These are phyloP conservation scores for Bombus sibiricus DNA, from an alignment of 1,140 invertebrate species.

Conservation along the genomic window DNA sequence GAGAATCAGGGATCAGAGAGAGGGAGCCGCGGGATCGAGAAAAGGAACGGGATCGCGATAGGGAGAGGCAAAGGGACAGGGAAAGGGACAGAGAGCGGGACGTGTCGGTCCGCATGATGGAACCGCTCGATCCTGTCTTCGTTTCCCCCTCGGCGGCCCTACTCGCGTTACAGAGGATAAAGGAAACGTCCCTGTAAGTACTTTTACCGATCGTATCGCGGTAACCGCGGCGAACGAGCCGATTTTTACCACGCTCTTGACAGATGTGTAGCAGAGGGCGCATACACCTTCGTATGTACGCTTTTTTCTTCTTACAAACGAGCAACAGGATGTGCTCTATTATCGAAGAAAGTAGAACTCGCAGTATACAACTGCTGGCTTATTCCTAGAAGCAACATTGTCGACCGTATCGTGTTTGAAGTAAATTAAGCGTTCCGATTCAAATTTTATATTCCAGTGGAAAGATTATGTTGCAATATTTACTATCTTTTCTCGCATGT, in stretches of 20 bases:
- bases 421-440: too few relatives aligned
- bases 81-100: slow-evolving; percentile 76
- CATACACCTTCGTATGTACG: neutral
- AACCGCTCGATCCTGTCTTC: slow-evolving; percentile 79
- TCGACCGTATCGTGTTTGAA: neutral
- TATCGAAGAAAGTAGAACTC: neutral
- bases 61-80: slow-evolving; percentile 73
- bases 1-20: slow-evolving; percentile 67
- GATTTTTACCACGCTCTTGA: slow-evolving; percentile 18
- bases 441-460: neutral
- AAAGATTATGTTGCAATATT: too few relatives aligned
- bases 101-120: slow-evolving; percentile 77
- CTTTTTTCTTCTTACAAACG: neutral
- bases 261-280: neutral
- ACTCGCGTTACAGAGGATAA: slow-evolving; percentile 83
- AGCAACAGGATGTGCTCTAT: neutral
- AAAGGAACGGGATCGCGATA: slow-evolving; percentile 72
- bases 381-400: neutral
- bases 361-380: neutral
- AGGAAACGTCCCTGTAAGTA: slow-evolving; percentile 84
- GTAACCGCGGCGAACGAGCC: neutral
- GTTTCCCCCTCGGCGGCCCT: slow-evolving; percentile 82
- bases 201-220: slow-evolving; percentile 37
- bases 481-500: too few relatives aligned
- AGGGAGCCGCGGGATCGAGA: slow-evolving; percentile 70